phyloP scores from a whole-genome alignment of 2,113 vertebrate genomes.

The Leptosomus discolor region DNA sequence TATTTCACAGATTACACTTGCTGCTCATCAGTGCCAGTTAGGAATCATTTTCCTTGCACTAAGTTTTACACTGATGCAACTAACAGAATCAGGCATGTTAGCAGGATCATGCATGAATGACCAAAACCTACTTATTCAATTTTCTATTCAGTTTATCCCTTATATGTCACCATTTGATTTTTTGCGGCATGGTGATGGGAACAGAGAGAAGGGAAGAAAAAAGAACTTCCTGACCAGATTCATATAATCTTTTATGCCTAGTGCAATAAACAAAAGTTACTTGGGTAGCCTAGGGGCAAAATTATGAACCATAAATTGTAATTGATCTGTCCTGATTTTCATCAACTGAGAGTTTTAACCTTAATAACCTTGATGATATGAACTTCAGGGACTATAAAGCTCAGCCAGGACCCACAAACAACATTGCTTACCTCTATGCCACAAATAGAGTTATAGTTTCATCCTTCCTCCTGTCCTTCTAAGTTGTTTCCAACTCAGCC shows the following conservation, averaged over 20 bases:
- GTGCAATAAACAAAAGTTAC: not conserved
- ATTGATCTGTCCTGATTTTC: not conserved
- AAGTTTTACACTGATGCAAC: not conserved
- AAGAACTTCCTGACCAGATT: not conserved
- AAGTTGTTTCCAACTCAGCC: not conserved
- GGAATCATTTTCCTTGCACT: not conserved
- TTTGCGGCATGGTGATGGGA: not conserved
- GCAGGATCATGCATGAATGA: not conserved
- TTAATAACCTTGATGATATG: not conserved
- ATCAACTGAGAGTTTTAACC: not conserved
- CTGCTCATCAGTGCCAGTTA: not conserved
- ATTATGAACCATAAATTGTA: not conserved
- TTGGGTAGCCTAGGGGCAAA: not conserved
- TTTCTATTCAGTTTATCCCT: not conserved
- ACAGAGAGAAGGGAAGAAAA: not conserved
- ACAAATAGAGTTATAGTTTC: fast-evolving
- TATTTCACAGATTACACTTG: not conserved
- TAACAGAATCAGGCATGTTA: not conserved
- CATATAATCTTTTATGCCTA: not conserved
- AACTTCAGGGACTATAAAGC: not conserved
- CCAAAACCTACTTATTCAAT: not conserved
- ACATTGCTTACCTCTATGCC: not conserved
- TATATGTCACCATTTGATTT: not conserved
- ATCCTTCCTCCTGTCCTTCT: not conserved
- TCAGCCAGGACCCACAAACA: not conserved